phyloP scores from a whole-genome alignment of 2,113 vertebrate species.

The Hippopotamus amphibius region DNA sequence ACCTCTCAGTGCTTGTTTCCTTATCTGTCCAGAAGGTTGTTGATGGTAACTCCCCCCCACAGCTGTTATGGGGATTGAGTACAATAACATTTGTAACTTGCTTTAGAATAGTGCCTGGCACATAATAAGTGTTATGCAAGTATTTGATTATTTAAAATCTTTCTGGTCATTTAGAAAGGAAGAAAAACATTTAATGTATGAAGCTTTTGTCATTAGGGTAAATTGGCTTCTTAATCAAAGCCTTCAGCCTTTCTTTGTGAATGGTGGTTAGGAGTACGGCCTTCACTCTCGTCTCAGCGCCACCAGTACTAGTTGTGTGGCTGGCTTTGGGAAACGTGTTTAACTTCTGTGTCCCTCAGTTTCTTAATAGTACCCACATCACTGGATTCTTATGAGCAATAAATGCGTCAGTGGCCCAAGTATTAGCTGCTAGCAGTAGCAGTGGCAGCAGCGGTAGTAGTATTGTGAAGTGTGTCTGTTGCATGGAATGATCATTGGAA shows the following conservation, averaged over 20 bases:
- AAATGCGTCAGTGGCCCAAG: not conserved
- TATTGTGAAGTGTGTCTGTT: not conserved
- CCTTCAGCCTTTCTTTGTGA: not conserved
- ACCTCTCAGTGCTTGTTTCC: not conserved
- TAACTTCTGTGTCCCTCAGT: not conserved
- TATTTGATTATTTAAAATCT: not conserved
- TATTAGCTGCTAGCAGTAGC: not conserved
- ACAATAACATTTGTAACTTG: not conserved
- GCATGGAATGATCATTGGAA: not conserved
- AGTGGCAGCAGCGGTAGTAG: no score
- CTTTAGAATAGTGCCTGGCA: not conserved
- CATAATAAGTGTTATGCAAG: not conserved
- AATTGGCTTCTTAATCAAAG: not conserved
- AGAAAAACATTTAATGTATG: not conserved
- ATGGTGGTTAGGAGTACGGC: not conserved
- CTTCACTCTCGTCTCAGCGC: not conserved
- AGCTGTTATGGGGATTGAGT: not conserved
- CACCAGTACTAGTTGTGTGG: not conserved
- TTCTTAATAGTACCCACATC: not conserved
- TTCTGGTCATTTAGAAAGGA: constrained; percentile 24
- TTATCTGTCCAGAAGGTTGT: not conserved
- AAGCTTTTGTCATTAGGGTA: not conserved
- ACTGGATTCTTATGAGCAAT: not conserved
- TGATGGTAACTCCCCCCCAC: no score
- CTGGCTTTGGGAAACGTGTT: not conserved